These are phyloP conservation scores for Pyrochroa serraticornis DNA, from an alignment of 2,888 invertebrate genomes.

Conservation along the genomic window DNA sequence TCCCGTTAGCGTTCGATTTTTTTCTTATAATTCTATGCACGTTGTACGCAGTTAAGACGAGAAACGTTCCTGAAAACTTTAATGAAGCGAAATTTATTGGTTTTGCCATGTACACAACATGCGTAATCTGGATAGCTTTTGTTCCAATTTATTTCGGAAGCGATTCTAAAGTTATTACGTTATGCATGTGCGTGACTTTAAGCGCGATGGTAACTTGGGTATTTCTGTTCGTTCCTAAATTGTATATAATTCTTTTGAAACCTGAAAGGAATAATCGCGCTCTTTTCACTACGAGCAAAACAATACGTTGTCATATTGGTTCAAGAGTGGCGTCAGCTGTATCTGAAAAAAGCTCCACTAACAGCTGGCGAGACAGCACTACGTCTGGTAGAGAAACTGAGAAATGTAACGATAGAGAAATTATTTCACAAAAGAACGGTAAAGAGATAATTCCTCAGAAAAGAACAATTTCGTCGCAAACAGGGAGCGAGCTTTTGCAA, in stretches of 20 bases:
- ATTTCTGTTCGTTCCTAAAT: conserved; percentile 76
- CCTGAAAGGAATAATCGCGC: conserved; percentile 79
- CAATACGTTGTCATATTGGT: conserved; percentile 73
- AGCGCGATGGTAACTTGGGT: conserved; percentile 75
- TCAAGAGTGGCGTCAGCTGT: conserved; percentile 59
- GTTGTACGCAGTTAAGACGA: conserved; percentile 75
- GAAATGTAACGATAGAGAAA: conserved; percentile 3
- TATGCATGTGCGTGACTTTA: conserved; percentile 74
- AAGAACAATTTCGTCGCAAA: conserved; percentile 57
- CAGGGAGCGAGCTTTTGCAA: conserved; percentile 54
- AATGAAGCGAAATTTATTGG: conserved; percentile 79
- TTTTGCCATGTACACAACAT: conserved; percentile 81
- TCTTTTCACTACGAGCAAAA: conserved; percentile 75
- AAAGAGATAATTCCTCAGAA: conserved; percentile 40
- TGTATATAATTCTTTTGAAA: conserved; percentile 75
- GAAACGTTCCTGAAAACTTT: conserved; percentile 83
- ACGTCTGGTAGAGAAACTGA: conserved; percentile 37
- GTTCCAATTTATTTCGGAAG: conserved; percentile 78
- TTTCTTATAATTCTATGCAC: conserved; percentile 76
- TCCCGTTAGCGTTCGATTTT: conserved; percentile 74
- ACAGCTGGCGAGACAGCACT: conserved; percentile 48
- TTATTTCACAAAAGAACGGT: conserved; percentile 22
- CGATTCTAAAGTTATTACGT: conserved; percentile 63
- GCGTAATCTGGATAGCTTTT: conserved; percentile 80
- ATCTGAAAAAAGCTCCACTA: conserved; percentile 54